Conservation (phyloP, 1,140 invertebrate genomes). For the Drosophila malerkotliana region DNA sequence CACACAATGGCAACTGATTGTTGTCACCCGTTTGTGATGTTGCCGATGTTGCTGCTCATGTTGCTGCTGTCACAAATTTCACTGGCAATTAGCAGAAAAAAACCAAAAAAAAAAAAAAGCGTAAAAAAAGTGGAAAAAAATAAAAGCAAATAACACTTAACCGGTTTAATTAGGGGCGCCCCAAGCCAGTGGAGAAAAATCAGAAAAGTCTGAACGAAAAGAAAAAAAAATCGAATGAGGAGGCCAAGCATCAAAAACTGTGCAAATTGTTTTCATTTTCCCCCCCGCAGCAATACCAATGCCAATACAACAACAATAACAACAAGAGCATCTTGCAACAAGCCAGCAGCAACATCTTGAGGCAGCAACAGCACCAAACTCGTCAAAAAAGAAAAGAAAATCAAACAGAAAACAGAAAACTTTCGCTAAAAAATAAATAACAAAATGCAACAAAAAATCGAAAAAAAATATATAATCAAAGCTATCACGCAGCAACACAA, state of each 20-base stretch:
- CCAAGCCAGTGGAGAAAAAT: conserved; percentile 9
- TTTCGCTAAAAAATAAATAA: conserved; percentile 50
- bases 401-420: conserved; percentile 26
- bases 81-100: conserved; percentile 51
- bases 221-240: neutral
- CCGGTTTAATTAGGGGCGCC: conserved; percentile 58
- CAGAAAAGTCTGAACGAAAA: too few species aligned
- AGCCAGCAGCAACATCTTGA: neutral
- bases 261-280: conserved; percentile 36
- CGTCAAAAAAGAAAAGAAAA: conserved; percentile 42
- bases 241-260: conserved; percentile 22
- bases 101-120: conserved; percentile 19
- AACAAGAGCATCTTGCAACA: conserved; percentile 10
- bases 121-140: neutral
- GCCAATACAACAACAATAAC: conserved; percentile 1
- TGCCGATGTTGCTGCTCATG: conserved; percentile 6
- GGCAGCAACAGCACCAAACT: conserved; percentile 14
- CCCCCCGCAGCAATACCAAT: conserved; percentile 2
- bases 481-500: neutral
- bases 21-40: conserved; percentile 20
- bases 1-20: conserved; percentile 46
- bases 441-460: conserved; percentile 25
- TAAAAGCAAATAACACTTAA: conserved; percentile 24
- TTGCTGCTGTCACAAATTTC: conserved; percentile 44
- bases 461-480: conserved; percentile 7